These are phyloP conservation scores for Stercorarius parasiticus DNA, from an alignment of 2,113 vertebrate genomes.

Conservation along the genomic window DNA sequence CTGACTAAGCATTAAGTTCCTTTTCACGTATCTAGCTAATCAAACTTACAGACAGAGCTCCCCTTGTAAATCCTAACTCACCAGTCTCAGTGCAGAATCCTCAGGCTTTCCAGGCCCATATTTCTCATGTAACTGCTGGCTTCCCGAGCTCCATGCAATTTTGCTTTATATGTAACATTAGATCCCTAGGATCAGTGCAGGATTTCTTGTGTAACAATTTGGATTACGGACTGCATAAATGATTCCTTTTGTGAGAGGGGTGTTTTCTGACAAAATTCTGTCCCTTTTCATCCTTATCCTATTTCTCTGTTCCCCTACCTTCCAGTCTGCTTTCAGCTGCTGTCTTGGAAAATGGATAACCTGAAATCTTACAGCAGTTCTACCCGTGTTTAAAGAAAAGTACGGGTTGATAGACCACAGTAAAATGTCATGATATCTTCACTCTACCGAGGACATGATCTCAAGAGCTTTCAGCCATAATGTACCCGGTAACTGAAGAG, in stretches of 20 bases:
- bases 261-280: neutral
- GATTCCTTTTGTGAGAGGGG: neutral
- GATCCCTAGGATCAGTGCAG: neutral
- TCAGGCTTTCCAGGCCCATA: neutral
- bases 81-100: neutral
- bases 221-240: neutral
- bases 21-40: neutral
- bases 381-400: neutral
- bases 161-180: neutral
- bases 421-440: neutral
- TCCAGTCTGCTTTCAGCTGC: neutral
- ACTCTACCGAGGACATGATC: neutral
- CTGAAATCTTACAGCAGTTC: neutral
- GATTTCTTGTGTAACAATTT: slow-evolving; percentile 30
- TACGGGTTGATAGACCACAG: neutral
- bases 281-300: neutral
- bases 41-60: neutral
- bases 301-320: neutral
- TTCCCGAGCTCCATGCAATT: neutral
- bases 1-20: neutral
- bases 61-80: neutral
- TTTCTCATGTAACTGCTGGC: neutral
- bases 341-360: neutral
- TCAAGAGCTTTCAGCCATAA: neutral
- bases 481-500: neutral